Conservation (phyloP, 1,140 invertebrate species). For the Drosophila carrolli region DNA sequence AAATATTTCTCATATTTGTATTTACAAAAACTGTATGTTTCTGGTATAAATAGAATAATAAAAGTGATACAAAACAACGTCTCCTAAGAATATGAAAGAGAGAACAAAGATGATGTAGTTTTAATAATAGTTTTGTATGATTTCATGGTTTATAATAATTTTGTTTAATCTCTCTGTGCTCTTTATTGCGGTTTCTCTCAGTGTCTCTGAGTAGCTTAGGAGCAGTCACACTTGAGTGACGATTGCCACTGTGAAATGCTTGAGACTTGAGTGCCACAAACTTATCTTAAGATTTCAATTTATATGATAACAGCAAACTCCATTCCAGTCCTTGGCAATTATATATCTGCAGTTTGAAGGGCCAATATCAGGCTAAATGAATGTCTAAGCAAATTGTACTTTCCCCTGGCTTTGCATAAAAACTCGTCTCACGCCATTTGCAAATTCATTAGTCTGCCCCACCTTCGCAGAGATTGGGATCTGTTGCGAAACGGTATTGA, state of each 20-base stretch:
- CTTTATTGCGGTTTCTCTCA: neutral
- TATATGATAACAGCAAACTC: conserved; percentile 64
- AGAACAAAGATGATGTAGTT: too few species aligned
- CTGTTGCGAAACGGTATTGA: conserved; percentile 55
- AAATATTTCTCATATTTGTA: neutral
- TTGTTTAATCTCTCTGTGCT: too few species aligned
- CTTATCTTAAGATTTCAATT: conserved; percentile 78
- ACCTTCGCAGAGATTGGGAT: conserved; percentile 24
- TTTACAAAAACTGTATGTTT: neutral
- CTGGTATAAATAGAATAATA: too few species aligned
- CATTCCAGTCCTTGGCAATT: conserved; percentile 18
- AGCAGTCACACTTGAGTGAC: conserved; percentile 46
- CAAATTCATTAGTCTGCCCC: conserved; percentile 22
- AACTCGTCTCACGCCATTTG: conserved; percentile 27
- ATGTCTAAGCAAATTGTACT: conserved; percentile 22
- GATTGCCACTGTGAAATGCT: conserved; percentile 44
- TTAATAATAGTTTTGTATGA: too few species aligned
- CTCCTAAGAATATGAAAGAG: neutral
- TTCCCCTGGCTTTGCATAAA: conserved; percentile 15
- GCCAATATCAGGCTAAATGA: conserved; percentile 1
- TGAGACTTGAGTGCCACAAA: conserved; percentile 58
- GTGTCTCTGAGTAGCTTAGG: conserved; percentile 37
- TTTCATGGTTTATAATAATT: too few species aligned
- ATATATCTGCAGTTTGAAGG: conserved; percentile 11
- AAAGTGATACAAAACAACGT: neutral